phyloP scores from a whole-genome alignment of 1,140 invertebrate genomes.

The Elysia chlorotica region DNA sequence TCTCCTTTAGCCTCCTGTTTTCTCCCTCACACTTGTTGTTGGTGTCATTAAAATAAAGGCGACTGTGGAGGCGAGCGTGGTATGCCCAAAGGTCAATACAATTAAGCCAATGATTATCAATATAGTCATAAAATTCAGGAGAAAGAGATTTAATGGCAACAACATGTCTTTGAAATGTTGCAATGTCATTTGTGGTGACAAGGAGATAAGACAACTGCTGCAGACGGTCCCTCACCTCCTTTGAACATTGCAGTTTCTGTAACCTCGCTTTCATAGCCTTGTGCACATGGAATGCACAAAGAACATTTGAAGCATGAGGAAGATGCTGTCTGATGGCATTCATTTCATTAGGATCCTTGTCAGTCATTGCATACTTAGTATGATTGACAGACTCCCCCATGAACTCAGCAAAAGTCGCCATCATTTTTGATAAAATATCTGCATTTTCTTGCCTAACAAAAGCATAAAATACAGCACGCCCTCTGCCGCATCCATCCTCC shows the following conservation, averaged over 20 bases:
- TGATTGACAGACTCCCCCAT: background rate
- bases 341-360: slow-evolving; percentile 3
- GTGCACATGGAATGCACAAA: background rate
- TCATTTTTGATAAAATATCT: background rate
- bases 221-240: background rate
- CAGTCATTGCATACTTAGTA: background rate
- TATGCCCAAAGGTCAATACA: background rate
- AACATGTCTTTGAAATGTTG: background rate
- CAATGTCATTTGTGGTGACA: slow-evolving; percentile 1
- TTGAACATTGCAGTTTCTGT: background rate
- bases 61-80: background rate
- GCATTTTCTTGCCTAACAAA: background rate
- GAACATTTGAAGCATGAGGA: background rate
- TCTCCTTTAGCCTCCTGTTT: background rate
- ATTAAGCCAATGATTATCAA: background rate
- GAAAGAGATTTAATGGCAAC: background rate
- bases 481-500: background rate
- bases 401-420: background rate
- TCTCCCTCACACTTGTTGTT: slow-evolving; percentile 9
- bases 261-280: slow-evolving; percentile 1
- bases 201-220: background rate
- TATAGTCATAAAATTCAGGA: background rate
- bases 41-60: background rate
- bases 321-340: background rate
- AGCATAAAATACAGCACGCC: background rate